Evolutionary conservation across 2,888 invertebrate genomes (phyloP).

Genomic region (Oscheius sp.): DNA sequence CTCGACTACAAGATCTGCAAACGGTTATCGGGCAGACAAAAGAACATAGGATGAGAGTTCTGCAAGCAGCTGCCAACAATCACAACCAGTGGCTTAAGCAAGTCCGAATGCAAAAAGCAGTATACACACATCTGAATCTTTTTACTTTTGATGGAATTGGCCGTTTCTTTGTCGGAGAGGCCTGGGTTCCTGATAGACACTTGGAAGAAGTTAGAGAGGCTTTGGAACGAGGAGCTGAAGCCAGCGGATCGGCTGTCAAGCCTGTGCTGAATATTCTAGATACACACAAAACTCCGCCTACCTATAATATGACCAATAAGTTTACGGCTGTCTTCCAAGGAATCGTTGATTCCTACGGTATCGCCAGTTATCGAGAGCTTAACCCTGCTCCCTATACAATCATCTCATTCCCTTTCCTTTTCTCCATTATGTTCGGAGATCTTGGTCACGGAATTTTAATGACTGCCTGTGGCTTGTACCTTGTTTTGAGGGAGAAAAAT

Average conservation of each 20-base stretch:
- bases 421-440: slow-evolving; percentile 98
- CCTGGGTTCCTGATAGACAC: slow-evolving; percentile 90
- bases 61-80: slow-evolving; percentile 96
- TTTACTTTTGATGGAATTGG: slow-evolving; percentile 99
- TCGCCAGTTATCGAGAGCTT: slow-evolving; percentile 92
- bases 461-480: slow-evolving; percentile 80
- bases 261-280: slow-evolving; percentile 95
- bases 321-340: slow-evolving; percentile 90
- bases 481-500: slow-evolving; percentile 91
- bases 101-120: slow-evolving; percentile 97
- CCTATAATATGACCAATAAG: slow-evolving; percentile 94
- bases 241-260: slow-evolving; percentile 87
- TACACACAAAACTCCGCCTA: slow-evolving; percentile 87
- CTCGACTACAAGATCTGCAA: slow-evolving; percentile 79
- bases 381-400: slow-evolving; percentile 97
- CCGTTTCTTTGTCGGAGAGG: slow-evolving; percentile 97
- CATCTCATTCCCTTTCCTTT: slow-evolving; percentile 95
- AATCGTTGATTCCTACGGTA: slow-evolving; percentile 93
- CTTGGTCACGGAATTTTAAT: slow-evolving; percentile 90
- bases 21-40: slow-evolving; percentile 74
- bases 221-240: slow-evolving; percentile 83
- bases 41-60: slow-evolving; percentile 69
- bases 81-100: slow-evolving; percentile 95
- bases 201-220: slow-evolving; percentile 90
- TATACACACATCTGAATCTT: slow-evolving; percentile 94